Evolutionary conservation across 2,113 vertebrate species (phyloP).

Genomic region (Callopanchax toddi): DNA sequence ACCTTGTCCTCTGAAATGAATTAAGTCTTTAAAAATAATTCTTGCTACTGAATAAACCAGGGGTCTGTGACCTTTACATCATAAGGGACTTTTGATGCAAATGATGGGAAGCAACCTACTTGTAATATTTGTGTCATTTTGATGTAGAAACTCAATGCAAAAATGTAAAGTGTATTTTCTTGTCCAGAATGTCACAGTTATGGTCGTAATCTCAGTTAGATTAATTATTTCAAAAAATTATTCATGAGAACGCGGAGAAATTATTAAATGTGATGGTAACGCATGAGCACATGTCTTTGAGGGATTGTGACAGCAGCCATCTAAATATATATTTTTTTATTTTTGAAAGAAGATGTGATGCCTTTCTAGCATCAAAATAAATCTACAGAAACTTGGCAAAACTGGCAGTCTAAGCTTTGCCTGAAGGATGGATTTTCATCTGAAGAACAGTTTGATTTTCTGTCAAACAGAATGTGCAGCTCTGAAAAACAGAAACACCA

Average conservation of each 20-base stretch:
- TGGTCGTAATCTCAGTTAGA: neutral
- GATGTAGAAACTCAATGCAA: too few relatives aligned
- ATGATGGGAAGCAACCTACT: too few relatives aligned
- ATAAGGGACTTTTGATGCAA: too few relatives aligned
- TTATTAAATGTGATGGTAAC: neutral
- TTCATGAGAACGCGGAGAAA: neutral
- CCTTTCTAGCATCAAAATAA: constrained; percentile 52
- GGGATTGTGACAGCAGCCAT: constrained; percentile 8
- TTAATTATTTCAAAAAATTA: neutral
- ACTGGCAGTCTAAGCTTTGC: constrained; percentile 52
- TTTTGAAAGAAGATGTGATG: constrained; percentile 16
- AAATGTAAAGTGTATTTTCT: neutral
- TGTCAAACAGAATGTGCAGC: constrained; percentile 19
- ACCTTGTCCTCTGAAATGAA: too few relatives aligned
- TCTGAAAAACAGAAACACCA: constrained; percentile 4
- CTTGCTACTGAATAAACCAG: too few relatives aligned
- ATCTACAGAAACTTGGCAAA: constrained; percentile 49
- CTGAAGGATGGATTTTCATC: constrained; percentile 38
- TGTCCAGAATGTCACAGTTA: neutral
- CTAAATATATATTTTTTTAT: constrained; percentile 22
- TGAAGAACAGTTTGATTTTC: constrained; percentile 33
- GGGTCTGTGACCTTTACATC: too few relatives aligned
- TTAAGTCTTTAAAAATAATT: too few relatives aligned
- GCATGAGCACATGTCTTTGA: neutral
- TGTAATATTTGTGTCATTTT: too few relatives aligned